Base-by-base conservation (phyloP, 2,888 invertebrate genomes). In the Macroteleia sp. region DNA sequence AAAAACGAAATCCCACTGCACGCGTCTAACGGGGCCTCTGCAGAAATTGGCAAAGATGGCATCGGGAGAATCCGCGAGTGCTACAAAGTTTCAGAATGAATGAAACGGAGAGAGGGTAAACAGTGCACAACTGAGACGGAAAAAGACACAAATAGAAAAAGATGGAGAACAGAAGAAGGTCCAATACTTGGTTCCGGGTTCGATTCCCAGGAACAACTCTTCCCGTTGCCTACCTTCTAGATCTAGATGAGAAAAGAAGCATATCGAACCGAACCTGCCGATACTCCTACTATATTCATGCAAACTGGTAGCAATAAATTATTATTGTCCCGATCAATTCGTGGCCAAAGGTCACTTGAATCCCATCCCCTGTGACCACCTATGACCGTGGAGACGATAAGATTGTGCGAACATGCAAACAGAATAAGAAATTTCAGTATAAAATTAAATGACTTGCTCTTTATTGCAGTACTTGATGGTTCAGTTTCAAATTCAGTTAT, bases 271-370 rank as follows among this genome's bases (percentile, higher is more conserved):
- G 61, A 61, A 71, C 67, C 77, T 67, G 71, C 75, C 46, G 69
- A 77, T 69, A 41, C 52, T 36, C 56, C 46, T 56, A 56, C 59
- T 50, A 69, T 56, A 74, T 70, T 62, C 71, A 74, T 75, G 70
- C 81, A 64, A 76, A 75, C 81, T 71, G 75, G 76, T 84, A 83
- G 84, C 83, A 82, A 88, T 88, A 87, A 88, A 87, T 88, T 87
- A 87, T 88, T 86, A 82, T 82, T 84, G 82, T 83, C 82, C 82
- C 79, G 83, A 86, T 84, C 84, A 87, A 85, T 87, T 86, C 82
- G 80, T 81, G 82, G 82, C 64, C 83, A 82, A 39, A 79, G 85
- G 84, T 85, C 85, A 82, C 39, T 25, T 6, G n/a, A 10, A 17
- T 50, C 39, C 8, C 32, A 41, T 57, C 14, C 64, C 19, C 39